Conservation (phyloP, 2,797 vertebrate genomes). For the Karalla daura region DNA sequence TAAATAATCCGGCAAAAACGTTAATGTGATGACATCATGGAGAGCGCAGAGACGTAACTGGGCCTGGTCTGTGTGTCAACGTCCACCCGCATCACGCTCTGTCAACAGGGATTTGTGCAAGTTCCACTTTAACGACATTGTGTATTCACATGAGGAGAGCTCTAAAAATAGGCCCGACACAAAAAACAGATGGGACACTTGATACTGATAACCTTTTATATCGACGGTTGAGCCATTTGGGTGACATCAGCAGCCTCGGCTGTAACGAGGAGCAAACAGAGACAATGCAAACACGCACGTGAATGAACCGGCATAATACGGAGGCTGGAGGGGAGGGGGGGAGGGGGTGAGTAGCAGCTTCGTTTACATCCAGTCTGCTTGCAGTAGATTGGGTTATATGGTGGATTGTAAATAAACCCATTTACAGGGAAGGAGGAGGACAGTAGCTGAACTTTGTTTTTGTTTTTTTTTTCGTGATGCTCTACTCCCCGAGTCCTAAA, state of each 20-base stretch:
- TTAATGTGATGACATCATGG: slow-evolving; percentile 7
- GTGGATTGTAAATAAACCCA: neutral
- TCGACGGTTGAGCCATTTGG: neutral
- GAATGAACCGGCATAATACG: slow-evolving; percentile 16
- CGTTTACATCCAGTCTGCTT: neutral
- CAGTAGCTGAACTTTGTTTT: neutral
- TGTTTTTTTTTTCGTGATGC: neutral
- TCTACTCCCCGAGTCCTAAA: slow-evolving; percentile 16
- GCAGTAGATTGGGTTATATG: slow-evolving; percentile 4
- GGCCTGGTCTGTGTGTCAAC: slow-evolving; percentile 2
- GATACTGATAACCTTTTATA: slow-evolving; percentile 51
- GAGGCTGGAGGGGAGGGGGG: neutral
- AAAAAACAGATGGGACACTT: slow-evolving; percentile 36
- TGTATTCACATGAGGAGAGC: slow-evolving; percentile 33
- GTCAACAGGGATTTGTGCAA: slow-evolving; percentile 36
- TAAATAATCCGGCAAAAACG: neutral
- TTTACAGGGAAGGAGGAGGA: neutral
- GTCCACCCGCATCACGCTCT: neutral
- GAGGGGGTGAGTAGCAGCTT: neutral
- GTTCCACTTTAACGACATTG: slow-evolving; percentile 18
- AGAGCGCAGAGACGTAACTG: neutral
- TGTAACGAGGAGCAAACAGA: slow-evolving; percentile 33
- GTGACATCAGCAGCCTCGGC: slow-evolving; percentile 21
- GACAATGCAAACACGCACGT: slow-evolving; percentile 27
- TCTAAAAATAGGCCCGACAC: slow-evolving; percentile 34